phyloP scores from a whole-genome alignment of 2,113 vertebrate genomes.

The Hyperoodon ampullatus region DNA sequence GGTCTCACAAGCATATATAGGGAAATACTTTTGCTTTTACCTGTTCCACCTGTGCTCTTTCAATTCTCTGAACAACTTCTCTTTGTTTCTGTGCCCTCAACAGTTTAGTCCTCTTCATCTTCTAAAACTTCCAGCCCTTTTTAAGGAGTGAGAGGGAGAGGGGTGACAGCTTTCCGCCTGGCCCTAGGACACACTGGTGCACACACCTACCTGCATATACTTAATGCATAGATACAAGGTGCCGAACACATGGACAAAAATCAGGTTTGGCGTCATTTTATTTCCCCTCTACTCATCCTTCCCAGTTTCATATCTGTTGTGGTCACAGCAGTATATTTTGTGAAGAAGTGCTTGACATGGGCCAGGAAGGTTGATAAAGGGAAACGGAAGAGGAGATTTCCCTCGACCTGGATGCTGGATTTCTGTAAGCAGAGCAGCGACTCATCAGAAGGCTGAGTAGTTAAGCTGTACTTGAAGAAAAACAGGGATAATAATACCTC shows the following conservation, averaged over 20 bases:
- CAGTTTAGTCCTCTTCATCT: neutral
- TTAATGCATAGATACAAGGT: too few species aligned
- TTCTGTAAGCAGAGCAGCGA: conserved; percentile 51
- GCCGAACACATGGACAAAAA: neutral
- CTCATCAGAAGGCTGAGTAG: conserved; percentile 38
- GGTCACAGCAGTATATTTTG: neutral
- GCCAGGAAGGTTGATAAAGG: neutral
- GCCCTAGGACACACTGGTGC: neutral
- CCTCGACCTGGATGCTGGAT: neutral
- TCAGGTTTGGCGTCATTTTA: conserved; percentile 14
- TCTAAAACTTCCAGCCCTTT: neutral
- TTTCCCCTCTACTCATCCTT: neutral
- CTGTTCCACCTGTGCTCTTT: neutral
- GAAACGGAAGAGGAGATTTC: neutral
- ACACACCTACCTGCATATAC: neutral
- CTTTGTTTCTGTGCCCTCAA: neutral
- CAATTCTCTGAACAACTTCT: neutral
- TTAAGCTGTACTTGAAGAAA: conserved; percentile 66
- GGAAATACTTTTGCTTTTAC: neutral
- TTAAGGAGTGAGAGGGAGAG: neutral
- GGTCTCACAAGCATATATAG: neutral
- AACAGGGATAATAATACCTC: conserved; percentile 68
- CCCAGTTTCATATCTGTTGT: neutral
- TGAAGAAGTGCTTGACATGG: neutral
- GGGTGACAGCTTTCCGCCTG: neutral